A percentile compares a stretch with the other conserved stretches of the same genome.
Evolutionary conservation across 1,140 invertebrate genomes (phyloP).

Genomic region (Wiebesia pumilae): DNA sequence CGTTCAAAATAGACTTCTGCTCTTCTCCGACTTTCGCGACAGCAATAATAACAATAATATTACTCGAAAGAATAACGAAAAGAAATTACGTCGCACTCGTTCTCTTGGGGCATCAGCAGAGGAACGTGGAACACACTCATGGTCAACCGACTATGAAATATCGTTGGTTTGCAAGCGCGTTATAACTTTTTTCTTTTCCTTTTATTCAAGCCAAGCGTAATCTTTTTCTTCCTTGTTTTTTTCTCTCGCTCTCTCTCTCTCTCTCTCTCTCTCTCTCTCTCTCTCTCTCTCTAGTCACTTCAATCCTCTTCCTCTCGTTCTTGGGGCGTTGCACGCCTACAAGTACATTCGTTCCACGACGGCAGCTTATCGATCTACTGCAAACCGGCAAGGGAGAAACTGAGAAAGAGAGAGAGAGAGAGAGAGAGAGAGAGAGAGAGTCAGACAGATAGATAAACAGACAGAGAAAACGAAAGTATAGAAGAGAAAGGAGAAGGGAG

Average conservation of each 20-base stretch:
- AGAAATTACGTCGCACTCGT: not conserved
- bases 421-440: constrained; percentile 36
- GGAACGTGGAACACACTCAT: constrained; percentile 15
- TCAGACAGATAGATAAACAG: constrained; percentile 50
- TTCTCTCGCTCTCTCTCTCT: not conserved
- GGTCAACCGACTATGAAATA: constrained; percentile 12
- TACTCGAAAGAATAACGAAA: not conserved
- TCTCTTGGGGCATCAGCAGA: not conserved
- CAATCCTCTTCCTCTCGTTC: not conserved
- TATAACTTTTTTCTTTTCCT: not conserved
- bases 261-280: not conserved
- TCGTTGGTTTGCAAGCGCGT: not conserved
- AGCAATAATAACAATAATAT: too few relatives aligned
- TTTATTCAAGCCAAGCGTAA: not conserved
- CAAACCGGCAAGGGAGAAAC: constrained; percentile 32
- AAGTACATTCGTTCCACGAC: constrained; percentile 18
- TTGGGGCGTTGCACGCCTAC: not conserved
- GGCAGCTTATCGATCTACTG: constrained; percentile 49
- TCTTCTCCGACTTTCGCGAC: too few relatives aligned
- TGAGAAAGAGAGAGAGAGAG: constrained; percentile 48
- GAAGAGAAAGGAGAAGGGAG: constrained; percentile 49
- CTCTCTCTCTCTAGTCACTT: not conserved
- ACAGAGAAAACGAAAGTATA: constrained; percentile 15
- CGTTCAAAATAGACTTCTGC: too few relatives aligned
- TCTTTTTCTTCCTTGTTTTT: not conserved